A percentile compares a stretch with the other conserved stretches of the same genome.
Conservation (phyloP, 2,113 vertebrate genomes). For the Paradisaea rubra region DNA sequence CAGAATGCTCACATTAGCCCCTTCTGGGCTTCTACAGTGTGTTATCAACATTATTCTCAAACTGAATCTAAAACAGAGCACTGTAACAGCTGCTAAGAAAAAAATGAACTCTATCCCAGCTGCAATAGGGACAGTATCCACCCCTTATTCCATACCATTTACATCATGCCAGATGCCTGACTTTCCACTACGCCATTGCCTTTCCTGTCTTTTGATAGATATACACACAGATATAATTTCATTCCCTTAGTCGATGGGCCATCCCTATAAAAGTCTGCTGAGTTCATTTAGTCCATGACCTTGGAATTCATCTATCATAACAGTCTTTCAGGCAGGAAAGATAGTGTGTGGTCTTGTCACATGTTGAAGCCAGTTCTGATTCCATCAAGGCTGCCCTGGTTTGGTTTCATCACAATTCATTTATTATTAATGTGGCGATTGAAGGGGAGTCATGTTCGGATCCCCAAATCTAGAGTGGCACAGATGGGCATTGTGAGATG, state of each 20-base stretch:
- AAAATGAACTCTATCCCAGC: neutral
- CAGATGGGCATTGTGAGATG: neutral
- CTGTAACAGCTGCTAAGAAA: neutral
- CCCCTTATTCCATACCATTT: no score
- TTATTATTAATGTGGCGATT: neutral
- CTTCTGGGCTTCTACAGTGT: neutral
- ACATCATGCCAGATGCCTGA: no score
- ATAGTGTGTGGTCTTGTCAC: neutral
- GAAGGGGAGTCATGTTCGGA: neutral
- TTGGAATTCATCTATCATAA: neutral
- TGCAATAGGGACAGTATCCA: neutral
- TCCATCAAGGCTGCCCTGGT: neutral
- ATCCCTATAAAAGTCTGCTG: neutral
- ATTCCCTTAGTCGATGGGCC: neutral
- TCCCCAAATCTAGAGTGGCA: neutral
- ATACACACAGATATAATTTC: neutral
- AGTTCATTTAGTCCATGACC: neutral
- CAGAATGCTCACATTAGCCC: neutral
- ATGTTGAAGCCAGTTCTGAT: neutral
- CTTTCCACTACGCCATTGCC: no score
- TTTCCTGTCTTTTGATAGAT: no score
- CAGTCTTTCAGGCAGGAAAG: neutral
- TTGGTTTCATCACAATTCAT: neutral
- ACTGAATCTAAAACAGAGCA: neutral
- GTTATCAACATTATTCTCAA: neutral